Evolutionary conservation across 2,797 vertebrate species (phyloP).

Genomic region (Synanceia verrucosa): DNA sequence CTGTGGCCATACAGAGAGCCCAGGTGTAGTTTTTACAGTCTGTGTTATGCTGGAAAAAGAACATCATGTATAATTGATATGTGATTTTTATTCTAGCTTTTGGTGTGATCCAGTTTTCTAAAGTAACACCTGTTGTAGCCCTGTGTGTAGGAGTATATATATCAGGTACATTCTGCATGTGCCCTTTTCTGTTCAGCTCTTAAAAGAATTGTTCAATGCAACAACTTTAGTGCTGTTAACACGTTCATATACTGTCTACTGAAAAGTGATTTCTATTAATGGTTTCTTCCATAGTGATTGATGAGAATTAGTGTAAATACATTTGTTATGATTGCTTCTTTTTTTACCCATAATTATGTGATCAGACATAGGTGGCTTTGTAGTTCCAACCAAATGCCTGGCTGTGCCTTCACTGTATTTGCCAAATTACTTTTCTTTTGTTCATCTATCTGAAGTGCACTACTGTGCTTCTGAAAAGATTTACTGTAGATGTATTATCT

Average conservation of each 20-base stretch:
- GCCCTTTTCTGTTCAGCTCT: background rate
- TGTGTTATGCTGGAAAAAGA: constrained; percentile 4
- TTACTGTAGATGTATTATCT: constrained; percentile 52
- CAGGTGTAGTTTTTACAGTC: constrained; percentile 14
- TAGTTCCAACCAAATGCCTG: constrained; percentile 4
- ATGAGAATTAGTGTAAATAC: background rate
- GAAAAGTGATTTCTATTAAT: background rate
- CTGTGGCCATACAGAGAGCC: constrained; percentile 1
- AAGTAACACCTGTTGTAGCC: background rate
- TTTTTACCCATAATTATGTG: background rate
- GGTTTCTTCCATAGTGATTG: background rate
- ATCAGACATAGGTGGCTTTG: background rate
- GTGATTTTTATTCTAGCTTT: background rate
- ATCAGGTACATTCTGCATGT: background rate
- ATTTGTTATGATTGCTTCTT: background rate
- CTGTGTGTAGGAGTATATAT: background rate
- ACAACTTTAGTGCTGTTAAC: background rate
- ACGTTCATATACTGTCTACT: background rate
- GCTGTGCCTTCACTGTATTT: constrained; percentile 8
- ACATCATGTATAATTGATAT: constrained; percentile 13
- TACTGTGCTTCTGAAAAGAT: constrained; percentile 42
- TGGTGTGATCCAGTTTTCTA: background rate
- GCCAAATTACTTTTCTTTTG: constrained; percentile 11
- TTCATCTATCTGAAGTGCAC: constrained; percentile 14
- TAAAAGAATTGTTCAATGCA: background rate